A percentile compares a stretch with the other conserved stretches of the same genome.
phyloP scores from a whole-genome alignment of 2,113 vertebrate genomes.

The Pandion haliaetus region DNA sequence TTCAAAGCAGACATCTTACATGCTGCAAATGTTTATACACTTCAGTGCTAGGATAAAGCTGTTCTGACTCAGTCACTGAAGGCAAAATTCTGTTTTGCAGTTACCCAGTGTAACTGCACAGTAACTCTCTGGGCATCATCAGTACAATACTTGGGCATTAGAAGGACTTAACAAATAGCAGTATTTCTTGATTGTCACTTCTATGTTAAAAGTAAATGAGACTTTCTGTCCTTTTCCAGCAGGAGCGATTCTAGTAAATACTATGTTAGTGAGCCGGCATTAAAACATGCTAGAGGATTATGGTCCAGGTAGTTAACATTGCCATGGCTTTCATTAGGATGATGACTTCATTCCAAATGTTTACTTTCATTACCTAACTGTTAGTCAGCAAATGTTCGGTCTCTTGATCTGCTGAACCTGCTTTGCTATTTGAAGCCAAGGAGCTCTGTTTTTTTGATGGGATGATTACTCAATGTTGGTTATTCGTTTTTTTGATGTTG shows the following conservation, averaged over 20 bases:
- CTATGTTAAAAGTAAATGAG: background rate
- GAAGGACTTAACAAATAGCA: background rate
- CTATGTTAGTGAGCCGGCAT: background rate
- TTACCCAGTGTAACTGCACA: background rate
- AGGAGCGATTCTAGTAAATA: background rate
- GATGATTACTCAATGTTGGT: background rate
- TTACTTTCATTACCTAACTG: slow-evolving; percentile 30
- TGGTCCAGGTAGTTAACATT: background rate
- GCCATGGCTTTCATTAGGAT: background rate
- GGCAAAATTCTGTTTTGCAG: slow-evolving; percentile 4
- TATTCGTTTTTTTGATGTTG: slow-evolving; percentile 5
- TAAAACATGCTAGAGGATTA: background rate
- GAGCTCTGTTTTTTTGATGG: background rate
- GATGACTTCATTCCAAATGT: slow-evolving; percentile 26
- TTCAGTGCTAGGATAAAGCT: slow-evolving; percentile 31
- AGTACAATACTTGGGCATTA: background rate
- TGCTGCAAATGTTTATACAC: slow-evolving; percentile 34
- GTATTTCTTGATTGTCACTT: background rate
- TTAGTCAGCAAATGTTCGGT: slow-evolving; percentile 24
- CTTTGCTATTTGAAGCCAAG: slow-evolving; percentile 14
- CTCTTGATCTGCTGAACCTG: slow-evolving; percentile 28
- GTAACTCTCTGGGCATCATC: background rate
- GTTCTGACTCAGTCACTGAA: slow-evolving; percentile 4
- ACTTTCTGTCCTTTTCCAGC: background rate
- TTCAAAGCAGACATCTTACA: slow-evolving; percentile 41